Evolutionary conservation across 2,888 invertebrate species (phyloP), one percentile per base, ranked within the genome.

Genomic region (Eupithecia vulgata): DNA sequence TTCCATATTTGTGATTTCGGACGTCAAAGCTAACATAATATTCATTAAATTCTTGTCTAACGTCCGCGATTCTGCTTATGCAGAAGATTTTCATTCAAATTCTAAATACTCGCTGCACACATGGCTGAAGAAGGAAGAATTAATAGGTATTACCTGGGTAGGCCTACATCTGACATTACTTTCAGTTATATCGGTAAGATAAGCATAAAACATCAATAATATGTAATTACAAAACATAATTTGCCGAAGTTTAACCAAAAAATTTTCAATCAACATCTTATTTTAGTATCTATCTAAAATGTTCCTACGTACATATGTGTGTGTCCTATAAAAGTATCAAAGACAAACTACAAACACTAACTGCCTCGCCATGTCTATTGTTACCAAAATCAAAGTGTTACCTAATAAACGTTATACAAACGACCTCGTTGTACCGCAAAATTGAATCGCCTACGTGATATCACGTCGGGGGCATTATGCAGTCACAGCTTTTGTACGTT

Each of bases 361-460:
- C 78, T 77, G 85, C 83, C 83, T 85, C 81, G 81, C 86, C 84
- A 80, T 82, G 78, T 75, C 80, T 79, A 82, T 78, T 81, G 81
- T 83, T 82, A 87, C 88, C 87, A 85, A 86, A 85, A 88, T 85
- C 79, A 81, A 83, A 83, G 82, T 81, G 81, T 84, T 83, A 81
- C 79, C 79, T 82, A 83, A 82, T 81, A 81, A 75, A 82, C 80
- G 82, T 83, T 85, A 84, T 84, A 84, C 81, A 84, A 83, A 83
- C 81, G 84, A 82, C 83, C 83, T 79, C 82, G 82, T 82, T 83
- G 80, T 87, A 86, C 86, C 79, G 80, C 84, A 86, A 87, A 87
- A 87, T 85, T 85, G 81, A 84, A 84, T 82, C 81, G 79, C 76
- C 81, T 84, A 87, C 87, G 86, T 86, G 87, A 84, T 82, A 80